Conservation (phyloP, 53 echinoderm and acorn worm genomes). For the Zoroaster sp. region DNA sequence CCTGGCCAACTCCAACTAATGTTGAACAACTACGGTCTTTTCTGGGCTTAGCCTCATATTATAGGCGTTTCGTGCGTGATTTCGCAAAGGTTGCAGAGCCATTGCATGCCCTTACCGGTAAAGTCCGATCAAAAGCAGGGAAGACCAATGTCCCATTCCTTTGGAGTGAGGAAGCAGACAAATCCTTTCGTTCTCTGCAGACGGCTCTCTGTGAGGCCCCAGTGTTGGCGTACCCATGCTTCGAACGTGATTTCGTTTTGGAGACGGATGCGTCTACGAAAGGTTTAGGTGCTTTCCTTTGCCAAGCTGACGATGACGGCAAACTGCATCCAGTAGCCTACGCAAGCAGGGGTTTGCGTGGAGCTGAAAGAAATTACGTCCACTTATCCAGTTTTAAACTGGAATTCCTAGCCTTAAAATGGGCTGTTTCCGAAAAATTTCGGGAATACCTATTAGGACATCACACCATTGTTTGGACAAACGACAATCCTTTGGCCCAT, state of each 20-base stretch:
- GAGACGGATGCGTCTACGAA: constrained; percentile 38
- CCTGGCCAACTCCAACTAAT: constrained; percentile 47
- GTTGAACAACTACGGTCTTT: constrained; percentile 54
- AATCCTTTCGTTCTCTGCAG: constrained; percentile 1
- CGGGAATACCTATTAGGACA: background rate
- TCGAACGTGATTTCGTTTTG: constrained; percentile 33
- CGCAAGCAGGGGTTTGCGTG: constrained; percentile 27
- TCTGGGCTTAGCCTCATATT: constrained; percentile 60
- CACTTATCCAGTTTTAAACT: constrained; percentile 43
- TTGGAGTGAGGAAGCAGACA: constrained; percentile 26
- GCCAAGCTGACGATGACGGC: background rate
- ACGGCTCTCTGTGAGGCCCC: constrained; percentile 21
- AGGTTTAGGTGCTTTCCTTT: background rate
- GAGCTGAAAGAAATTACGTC: constrained; percentile 36
- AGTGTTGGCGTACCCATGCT: constrained; percentile 31
- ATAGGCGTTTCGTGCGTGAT: constrained; percentile 40
- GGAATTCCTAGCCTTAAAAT: constrained; percentile 18
- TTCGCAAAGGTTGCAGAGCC: constrained; percentile 30
- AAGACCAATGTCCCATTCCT: background rate
- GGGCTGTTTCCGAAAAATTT: constrained; percentile 58
- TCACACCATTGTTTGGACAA: constrained; percentile 20
- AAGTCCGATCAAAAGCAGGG: constrained; percentile 27
- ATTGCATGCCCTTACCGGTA: constrained; percentile 28
- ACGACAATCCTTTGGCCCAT: constrained; percentile 50
- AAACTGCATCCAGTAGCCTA: constrained; percentile 29